phyloP scores from a whole-genome alignment of 2,797 vertebrate genomes.

The Helostoma temminkii region DNA sequence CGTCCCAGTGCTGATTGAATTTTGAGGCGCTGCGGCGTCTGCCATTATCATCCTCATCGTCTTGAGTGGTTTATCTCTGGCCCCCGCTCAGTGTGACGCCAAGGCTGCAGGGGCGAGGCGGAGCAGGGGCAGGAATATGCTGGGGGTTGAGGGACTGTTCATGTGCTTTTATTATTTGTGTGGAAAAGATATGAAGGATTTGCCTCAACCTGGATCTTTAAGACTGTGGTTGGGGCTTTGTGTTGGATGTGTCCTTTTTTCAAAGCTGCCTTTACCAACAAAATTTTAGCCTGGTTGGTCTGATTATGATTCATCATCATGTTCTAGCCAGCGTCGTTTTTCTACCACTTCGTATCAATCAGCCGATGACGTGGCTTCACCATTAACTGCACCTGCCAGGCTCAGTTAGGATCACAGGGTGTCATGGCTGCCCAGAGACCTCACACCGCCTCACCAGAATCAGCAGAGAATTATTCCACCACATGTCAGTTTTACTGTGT shows the following conservation, averaged over 20 bases:
- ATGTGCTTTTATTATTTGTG: slow-evolving; percentile 52
- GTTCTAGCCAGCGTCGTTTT: slow-evolving; percentile 33
- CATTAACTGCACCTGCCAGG: slow-evolving; percentile 81
- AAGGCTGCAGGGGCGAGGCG: slow-evolving; percentile 72
- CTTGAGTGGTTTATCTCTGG: slow-evolving; percentile 86
- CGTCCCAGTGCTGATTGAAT: slow-evolving; percentile 84
- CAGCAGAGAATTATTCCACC: slow-evolving; percentile 76
- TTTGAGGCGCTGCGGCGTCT: slow-evolving; percentile 83
- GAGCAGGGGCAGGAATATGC: slow-evolving; percentile 42
- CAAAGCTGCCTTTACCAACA: slow-evolving; percentile 25
- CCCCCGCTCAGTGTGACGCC: slow-evolving; percentile 75
- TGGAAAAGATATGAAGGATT: slow-evolving; percentile 23
- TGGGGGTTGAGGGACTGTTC: slow-evolving; percentile 38
- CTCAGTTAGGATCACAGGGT: slow-evolving; percentile 77
- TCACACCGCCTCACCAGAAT: slow-evolving; percentile 57
- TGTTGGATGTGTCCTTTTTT: neutral
- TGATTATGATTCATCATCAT: slow-evolving; percentile 67
- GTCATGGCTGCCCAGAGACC: slow-evolving; percentile 72
- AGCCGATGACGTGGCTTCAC: slow-evolving; percentile 58
- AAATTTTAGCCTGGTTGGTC: slow-evolving; percentile 17
- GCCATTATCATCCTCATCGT: slow-evolving; percentile 85
- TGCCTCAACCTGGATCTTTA: slow-evolving; percentile 31
- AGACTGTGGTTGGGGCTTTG: slow-evolving; percentile 33
- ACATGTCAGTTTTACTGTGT: slow-evolving; percentile 71
- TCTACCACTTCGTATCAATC: slow-evolving; percentile 63